Base-by-base conservation (phyloP, 2,113 vertebrate species). In the Sarotherodon lohbergeri region DNA sequence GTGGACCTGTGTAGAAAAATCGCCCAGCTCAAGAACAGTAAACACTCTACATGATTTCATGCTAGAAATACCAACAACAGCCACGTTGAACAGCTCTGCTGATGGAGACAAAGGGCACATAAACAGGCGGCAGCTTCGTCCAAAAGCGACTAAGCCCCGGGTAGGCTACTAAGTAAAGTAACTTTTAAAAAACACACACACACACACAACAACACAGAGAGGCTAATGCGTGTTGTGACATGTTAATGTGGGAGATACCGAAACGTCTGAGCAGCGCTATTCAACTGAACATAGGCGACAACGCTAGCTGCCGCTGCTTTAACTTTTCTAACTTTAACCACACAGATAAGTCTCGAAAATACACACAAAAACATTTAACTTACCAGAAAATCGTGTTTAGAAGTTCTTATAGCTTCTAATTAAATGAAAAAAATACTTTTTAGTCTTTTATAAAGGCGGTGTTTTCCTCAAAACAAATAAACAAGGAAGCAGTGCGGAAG, bases 401-500 rank as follows among this genome's bases (percentile, higher is more conserved):
- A 9, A 17, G 4, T 24, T 55, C 2, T 27, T 12, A 8, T 5
- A 32, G 55, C n/a, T 43, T 71, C 34, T 24, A 2, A 22, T 29
- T 14, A 8, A 13, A 57, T 3, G 71, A 50, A 52, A 22, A 46
- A n/a, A 24, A 19, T 2, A 32, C 3, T 52, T 78, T 59, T 36
- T 66, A 22, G 24, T 43, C 3, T 24, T 32, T 83, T 52, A 19
- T 50, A 36, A 84, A 82, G 22, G 10, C 4, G n/a, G 55, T 41
- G 29, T 79, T 89, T 87, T 52, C 5, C 61, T 27, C 9, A 56
- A 88, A 93, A 93, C 88, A 89, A 89, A 91, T 91, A 93, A 94
- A 95, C 90, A 92, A 87, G 94, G 93, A 94, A 93, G 90, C 78
- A 83, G 24, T 88, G 86, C 93, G 95, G 92, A 95, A 94, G 93